Evolutionary conservation across 1,140 invertebrate genomes (phyloP).

Genomic region (Octopus bimaculoides): DNA sequence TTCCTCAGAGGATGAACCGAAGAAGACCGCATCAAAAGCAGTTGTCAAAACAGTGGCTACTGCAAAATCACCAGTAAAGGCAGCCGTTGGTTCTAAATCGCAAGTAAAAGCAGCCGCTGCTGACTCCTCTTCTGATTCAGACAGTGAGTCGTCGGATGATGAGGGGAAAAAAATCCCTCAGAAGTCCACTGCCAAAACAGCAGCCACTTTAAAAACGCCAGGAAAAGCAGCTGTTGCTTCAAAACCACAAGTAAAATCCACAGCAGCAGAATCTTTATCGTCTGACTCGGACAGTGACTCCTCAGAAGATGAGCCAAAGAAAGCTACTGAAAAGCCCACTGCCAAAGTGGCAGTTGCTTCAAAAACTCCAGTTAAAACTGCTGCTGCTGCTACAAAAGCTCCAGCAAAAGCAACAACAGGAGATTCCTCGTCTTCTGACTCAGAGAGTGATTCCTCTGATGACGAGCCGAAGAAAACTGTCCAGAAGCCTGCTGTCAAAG

Average conservation of each 20-base stretch:
- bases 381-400: conserved; percentile 18
- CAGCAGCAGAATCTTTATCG: no score
- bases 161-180: no score
- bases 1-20: not conserved
- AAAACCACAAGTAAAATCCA: no score
- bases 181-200: no score
- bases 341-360: conserved; percentile 19
- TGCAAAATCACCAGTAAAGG: conserved; percentile 15
- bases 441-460: conserved; percentile 20
- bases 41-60: conserved; percentile 14
- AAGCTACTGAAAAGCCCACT: conserved; percentile 12
- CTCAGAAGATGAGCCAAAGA: not conserved
- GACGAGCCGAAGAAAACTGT: conserved; percentile 8
- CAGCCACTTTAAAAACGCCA: no score
- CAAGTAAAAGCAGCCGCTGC: conserved; percentile 11
- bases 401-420: conserved; percentile 11
- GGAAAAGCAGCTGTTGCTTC: no score
- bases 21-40: not conserved
- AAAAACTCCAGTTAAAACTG: conserved; percentile 20
- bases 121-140: conserved; percentile 4
- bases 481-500: conserved; percentile 13
- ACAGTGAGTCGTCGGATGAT: not conserved
- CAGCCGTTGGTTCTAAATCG: conserved; percentile 3
- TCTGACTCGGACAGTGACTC: not conserved
- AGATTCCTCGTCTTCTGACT: conserved; percentile 15